Evolutionary conservation across 1,140 invertebrate species (phyloP).

Genomic region (Zaprionus capensis): DNA sequence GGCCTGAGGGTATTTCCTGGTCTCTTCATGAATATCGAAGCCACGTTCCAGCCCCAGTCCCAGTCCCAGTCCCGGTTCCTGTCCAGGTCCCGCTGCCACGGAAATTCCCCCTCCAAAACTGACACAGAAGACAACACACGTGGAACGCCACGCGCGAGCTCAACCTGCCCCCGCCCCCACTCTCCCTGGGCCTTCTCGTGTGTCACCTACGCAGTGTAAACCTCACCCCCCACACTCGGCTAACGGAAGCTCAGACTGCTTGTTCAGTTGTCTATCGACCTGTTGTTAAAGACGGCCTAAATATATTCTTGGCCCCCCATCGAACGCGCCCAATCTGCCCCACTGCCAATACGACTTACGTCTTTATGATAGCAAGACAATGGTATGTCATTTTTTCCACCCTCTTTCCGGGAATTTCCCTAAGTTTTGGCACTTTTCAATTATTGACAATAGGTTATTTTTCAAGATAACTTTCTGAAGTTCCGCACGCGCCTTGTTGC

Average conservation of each 20-base stretch:
- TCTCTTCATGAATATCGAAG: slow-evolving; percentile 22
- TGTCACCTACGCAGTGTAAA: background rate
- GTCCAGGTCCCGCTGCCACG: background rate
- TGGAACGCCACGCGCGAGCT: slow-evolving; percentile 56
- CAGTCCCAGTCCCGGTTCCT: background rate
- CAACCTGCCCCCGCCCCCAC: background rate
- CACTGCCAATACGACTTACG: background rate
- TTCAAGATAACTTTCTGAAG: background rate
- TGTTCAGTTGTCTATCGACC: slow-evolving; percentile 8
- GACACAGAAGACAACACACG: slow-evolving; percentile 54
- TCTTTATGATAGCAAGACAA: background rate
- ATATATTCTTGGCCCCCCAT: background rate
- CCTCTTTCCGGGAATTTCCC: slow-evolving; percentile 10
- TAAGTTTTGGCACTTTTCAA: slow-evolving; percentile 27
- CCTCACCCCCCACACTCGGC: background rate
- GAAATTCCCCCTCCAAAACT: background rate
- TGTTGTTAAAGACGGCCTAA: slow-evolving; percentile 2
- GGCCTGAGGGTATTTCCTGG: slow-evolving; percentile 28
- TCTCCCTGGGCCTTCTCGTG: background rate
- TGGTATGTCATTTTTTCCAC: background rate
- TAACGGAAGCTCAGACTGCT: slow-evolving; percentile 1
- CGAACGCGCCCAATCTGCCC: background rate
- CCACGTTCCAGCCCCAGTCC: background rate
- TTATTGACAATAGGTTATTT: slow-evolving; percentile 21
- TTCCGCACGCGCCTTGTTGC: background rate